Evolutionary conservation across 2,113 vertebrate species (phyloP), one percentile per base, ranked within the genome.

Genomic region (Nerophis lumbriciformis): DNA sequence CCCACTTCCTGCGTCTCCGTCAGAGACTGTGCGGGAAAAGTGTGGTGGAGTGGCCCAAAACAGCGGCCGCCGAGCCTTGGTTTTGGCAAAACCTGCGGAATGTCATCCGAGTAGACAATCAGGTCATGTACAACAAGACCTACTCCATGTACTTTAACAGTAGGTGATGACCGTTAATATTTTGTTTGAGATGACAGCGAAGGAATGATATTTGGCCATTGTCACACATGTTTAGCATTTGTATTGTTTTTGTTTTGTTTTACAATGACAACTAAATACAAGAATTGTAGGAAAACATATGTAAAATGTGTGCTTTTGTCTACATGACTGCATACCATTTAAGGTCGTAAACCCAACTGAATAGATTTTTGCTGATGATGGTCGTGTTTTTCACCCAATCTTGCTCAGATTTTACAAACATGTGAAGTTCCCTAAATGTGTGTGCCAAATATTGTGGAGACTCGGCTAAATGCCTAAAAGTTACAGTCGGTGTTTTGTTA

Each of bases 1-100:
- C 92, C 0, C 90, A 91, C 76, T 94, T 94, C 66, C 57, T 95
- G 61, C 84, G 88, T 1, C 84, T 94, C 52, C 80, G 91, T 42
- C 87, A 64, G 63, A 84, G 91, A 15, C 75, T 94, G 55, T 93
- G 92, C 28, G 85, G 79, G 38, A 81, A 84, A 28, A 94, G 92
- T 21, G 83, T 95, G 8, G 74, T 95, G 8, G 88, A 91, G 54
- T 95, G 94, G 94, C 93, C 93, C 0, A 85, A 76, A 52, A 92
- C 90, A 6, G 80, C 91, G 5, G 89, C 90, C 0, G 88, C 90
- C 0, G 83, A 92, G 50, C 72, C 77, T 6, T 90, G 92, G 87
- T 93, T 93, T 63, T 93, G 92, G 92, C 90, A 92, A 58, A 87
- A 84, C 50, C 78, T 93, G 65, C 80, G 84, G 54, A 91, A 80